These are phyloP conservation scores for Psilopogon haemacephalus DNA, from an alignment of 2,113 vertebrate genomes.

Conservation along the genomic window DNA sequence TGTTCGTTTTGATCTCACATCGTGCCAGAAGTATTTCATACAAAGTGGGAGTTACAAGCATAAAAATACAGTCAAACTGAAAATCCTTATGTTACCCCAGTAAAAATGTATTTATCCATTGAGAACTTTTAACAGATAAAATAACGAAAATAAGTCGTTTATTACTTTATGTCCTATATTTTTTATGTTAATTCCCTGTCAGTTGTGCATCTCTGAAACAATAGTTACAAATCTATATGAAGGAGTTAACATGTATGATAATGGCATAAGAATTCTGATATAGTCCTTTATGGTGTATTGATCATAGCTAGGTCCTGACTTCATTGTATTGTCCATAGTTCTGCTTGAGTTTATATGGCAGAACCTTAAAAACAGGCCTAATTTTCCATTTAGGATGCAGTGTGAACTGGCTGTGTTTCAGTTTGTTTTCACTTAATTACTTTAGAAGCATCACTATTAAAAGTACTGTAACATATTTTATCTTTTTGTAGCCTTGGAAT, in stretches of 20 bases:
- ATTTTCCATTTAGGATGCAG: not conserved
- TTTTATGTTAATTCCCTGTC: not conserved
- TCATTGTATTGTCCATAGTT: not conserved
- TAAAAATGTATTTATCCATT: not conserved
- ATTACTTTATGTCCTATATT: not conserved
- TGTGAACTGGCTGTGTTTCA: not conserved
- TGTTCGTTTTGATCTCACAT: not conserved
- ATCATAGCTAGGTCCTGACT: not conserved
- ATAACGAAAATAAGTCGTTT: no score
- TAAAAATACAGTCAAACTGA: not conserved
- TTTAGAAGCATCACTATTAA: not conserved
- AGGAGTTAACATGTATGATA: not conserved
- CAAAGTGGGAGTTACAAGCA: not conserved
- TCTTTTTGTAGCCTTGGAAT: not conserved
- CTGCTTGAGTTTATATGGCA: not conserved
- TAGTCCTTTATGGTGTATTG: not conserved
- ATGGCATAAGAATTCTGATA: not conserved
- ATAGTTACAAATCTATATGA: not conserved
- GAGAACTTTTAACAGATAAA: not conserved
- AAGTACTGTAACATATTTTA: not conserved
- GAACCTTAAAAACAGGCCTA: not conserved
- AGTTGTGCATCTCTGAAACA: not conserved
- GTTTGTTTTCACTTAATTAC: not conserved
- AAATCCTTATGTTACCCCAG: not conserved
- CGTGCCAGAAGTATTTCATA: not conserved